Conservation (phyloP, 2,113 vertebrate species). For the Ophiodon elongatus region DNA sequence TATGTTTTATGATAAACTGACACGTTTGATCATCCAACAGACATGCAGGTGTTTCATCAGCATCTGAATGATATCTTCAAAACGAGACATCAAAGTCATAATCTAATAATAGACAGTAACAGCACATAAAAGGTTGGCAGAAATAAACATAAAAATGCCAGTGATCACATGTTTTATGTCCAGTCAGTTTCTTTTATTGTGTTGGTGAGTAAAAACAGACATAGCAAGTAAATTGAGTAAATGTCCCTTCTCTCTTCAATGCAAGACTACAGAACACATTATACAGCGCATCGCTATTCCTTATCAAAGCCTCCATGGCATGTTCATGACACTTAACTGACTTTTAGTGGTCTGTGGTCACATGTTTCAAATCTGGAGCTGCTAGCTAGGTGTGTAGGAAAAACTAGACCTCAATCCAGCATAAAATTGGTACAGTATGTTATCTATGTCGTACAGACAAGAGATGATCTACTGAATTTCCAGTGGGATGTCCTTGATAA, state of each 20-base stretch:
- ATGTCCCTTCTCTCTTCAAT: neutral
- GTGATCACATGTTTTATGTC: slow-evolving; percentile 3
- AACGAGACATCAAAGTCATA: slow-evolving; percentile 53
- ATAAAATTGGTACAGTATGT: slow-evolving; percentile 3
- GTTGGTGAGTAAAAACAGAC: slow-evolving; percentile 2
- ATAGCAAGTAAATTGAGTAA: neutral
- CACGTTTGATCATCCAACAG: slow-evolving; percentile 59
- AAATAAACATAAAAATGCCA: slow-evolving; percentile 29
- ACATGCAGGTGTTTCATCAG: slow-evolving; percentile 56
- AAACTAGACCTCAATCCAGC: neutral
- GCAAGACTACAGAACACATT: neutral
- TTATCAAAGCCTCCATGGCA: neutral
- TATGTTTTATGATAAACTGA: slow-evolving; percentile 33
- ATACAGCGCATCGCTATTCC: neutral
- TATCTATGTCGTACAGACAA: neutral
- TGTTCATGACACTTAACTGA: neutral
- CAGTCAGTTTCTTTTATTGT: slow-evolving; percentile 11
- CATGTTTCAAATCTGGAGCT: neutral
- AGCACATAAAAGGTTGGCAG: slow-evolving; percentile 43
- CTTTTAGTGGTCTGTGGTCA: neutral
- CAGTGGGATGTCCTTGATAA: slow-evolving; percentile 62
- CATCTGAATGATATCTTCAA: slow-evolving; percentile 54
- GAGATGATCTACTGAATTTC: slow-evolving; percentile 15
- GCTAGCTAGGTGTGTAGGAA: neutral
- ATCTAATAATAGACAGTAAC: slow-evolving; percentile 34